Evolutionary conservation across 2,888 invertebrate genomes (phyloP), one percentile per base, ranked within the genome.

Genomic region (Limenitis camilla): DNA sequence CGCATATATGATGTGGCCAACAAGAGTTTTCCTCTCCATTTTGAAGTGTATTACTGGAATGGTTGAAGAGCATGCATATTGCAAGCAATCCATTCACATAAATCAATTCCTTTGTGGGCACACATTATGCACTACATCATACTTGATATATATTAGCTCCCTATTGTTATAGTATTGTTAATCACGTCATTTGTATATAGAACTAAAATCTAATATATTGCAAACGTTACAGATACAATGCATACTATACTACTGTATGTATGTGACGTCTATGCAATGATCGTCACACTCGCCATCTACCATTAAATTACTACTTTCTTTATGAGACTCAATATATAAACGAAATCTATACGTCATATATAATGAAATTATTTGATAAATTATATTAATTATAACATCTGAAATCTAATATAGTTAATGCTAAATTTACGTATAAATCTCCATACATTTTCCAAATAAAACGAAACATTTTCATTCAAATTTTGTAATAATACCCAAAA

Each of bases 71-170:
- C 38, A 36, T 38, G 45, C 38, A 45, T 9, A 36, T 36, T 44
- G 29, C 36, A 29, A 30, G 45, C 45, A 50, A 44, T 43, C 40
- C 33, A 40, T 40, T 35, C 53, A 30, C 44, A 49, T 53, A 44
- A 53, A 53, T 53, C 49, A 53, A 49, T 48, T 30, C 53, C 44
- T 40, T 53, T 53, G 53, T 53, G 36, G 33, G 32, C 42, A 42
- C 52, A 48, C 42, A 53, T 53, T 53, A 53, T 53, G 44, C 39
- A 29, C 33, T 56, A 52, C 41, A 55, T 56, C 55, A 56, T 30
- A 11, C 46, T 6, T 41, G 55, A 56, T 53, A 49, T 45, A 42
- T 50, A 54, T 54, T 50, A 54, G 50, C 38, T 42, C 39, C 8
- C 39, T 50, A 50, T 44, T 40, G 50, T 50, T 49, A 44, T 40